phyloP scores from a whole-genome alignment of 2,888 invertebrate species.

The Hartigia nigra region DNA sequence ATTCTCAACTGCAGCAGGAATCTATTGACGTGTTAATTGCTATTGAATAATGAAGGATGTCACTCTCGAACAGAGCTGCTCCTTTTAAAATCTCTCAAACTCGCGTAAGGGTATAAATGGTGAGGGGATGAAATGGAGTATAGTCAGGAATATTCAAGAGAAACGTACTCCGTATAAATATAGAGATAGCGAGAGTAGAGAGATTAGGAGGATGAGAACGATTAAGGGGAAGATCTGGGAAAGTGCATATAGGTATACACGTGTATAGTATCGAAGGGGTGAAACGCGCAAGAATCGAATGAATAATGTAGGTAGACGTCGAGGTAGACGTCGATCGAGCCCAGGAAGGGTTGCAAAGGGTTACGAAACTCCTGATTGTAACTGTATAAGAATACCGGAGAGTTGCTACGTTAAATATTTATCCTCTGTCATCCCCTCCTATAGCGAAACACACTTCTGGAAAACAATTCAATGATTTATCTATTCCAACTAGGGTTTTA shows the following conservation, averaged over 20 bases:
- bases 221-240: neutral
- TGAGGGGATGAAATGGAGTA: neutral
- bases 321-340: neutral
- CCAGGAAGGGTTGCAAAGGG: neutral
- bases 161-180: neutral
- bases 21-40: slow-evolving; percentile 62
- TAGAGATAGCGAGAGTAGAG: neutral
- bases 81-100: slow-evolving; percentile 52
- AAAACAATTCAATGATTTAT: neutral
- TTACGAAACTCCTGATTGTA: neutral
- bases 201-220: neutral
- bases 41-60: slow-evolving; percentile 56
- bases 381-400: neutral
- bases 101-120: neutral
- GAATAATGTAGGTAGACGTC: neutral
- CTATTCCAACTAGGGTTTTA: neutral
- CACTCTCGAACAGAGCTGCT: slow-evolving; percentile 45
- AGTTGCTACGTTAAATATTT: neutral
- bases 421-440: neutral
- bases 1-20: slow-evolving; percentile 48
- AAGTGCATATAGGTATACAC: neutral
- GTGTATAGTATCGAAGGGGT: neutral
- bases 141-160: neutral
- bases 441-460: neutral
- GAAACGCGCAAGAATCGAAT: neutral